Conservation (phyloP, 1,140 invertebrate species). For the Drosophila bifasciata region DNA sequence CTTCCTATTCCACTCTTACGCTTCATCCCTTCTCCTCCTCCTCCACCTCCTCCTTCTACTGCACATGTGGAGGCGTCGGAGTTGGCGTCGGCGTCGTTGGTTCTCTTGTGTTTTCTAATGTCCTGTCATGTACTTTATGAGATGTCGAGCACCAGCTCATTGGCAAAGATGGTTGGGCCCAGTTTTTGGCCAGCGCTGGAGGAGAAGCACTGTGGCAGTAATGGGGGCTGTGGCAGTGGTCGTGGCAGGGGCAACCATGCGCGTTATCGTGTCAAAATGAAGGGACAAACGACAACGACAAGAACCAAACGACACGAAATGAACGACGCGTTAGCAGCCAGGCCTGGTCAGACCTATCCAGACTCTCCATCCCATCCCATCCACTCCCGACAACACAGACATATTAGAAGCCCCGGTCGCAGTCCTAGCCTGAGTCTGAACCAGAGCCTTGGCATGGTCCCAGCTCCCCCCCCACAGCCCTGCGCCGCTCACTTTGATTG, state of each 20-base stretch:
- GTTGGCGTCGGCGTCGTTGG: constrained; percentile 42
- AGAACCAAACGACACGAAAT: constrained; percentile 72
- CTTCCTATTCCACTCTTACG: neutral
- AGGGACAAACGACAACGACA: constrained; percentile 80
- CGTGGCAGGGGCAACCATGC: constrained; percentile 43
- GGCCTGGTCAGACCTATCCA: constrained; percentile 11
- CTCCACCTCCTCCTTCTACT: too few species aligned
- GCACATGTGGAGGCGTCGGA: constrained; percentile 62
- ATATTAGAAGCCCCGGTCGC: constrained; percentile 37
- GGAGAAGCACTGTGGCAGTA: neutral
- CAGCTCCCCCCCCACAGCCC: neutral
- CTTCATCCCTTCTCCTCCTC: neutral
- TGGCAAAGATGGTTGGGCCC: constrained; percentile 71
- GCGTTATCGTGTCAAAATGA: constrained; percentile 81
- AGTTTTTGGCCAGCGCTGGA: neutral
- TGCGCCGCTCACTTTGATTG: constrained; percentile 56
- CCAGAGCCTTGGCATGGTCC: constrained; percentile 43
- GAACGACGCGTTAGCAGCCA: constrained; percentile 42
- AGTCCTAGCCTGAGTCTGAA: constrained; percentile 13
- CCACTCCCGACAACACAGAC: constrained; percentile 21
- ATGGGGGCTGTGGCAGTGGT: neutral
- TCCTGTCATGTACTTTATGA: constrained; percentile 83
- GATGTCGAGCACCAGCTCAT: constrained; percentile 79
- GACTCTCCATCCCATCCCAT: neutral
- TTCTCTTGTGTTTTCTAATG: constrained; percentile 77